Percentiles rank a stretch among this genome's conserved stretches.
These are phyloP conservation scores for Poeciliopsis prolifica DNA, from an alignment of 2,113 vertebrate species.

Conservation along the genomic window DNA sequence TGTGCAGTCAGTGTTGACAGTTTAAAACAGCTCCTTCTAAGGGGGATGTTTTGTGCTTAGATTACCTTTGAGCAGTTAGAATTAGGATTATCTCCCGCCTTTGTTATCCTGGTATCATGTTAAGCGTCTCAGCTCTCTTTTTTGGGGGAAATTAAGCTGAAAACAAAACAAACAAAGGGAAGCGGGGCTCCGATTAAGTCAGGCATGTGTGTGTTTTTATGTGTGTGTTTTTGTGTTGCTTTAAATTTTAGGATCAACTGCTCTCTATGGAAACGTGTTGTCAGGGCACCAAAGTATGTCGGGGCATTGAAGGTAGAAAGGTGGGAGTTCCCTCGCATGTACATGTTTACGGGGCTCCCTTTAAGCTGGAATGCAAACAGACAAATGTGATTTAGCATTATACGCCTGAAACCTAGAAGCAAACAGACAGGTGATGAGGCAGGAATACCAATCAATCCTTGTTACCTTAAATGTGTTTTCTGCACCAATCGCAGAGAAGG, in stretches of 20 bases:
- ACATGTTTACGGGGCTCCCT: constrained; percentile 32
- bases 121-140: constrained; percentile 52
- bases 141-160: constrained; percentile 59
- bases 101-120: constrained; percentile 57
- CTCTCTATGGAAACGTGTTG: constrained; percentile 66
- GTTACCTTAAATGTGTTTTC: constrained; percentile 64
- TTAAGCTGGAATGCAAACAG: constrained; percentile 45
- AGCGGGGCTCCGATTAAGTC: constrained; percentile 13
- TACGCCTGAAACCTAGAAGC: constrained; percentile 19
- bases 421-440: constrained; percentile 30
- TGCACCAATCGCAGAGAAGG: constrained; percentile 69
- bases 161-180: constrained; percentile 58
- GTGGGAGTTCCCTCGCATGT: constrained; percentile 49
- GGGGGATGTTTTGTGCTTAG: constrained; percentile 45
- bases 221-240: constrained; percentile 7
- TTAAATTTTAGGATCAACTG: constrained; percentile 34
- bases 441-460: constrained; percentile 70
- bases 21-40: constrained; percentile 54
- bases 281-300: constrained; percentile 30
- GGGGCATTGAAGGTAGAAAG: constrained; percentile 28
- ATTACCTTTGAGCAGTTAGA: constrained; percentile 51
- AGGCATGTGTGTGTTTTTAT: constrained; percentile 1
- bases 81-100: constrained; percentile 61
- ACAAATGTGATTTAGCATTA: constrained; percentile 59
- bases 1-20: constrained; percentile 30